Evolutionary conservation across 2,797 vertebrate species (phyloP), one percentile per base, ranked within the genome.

Genomic region (Poeciliopsis infans): DNA sequence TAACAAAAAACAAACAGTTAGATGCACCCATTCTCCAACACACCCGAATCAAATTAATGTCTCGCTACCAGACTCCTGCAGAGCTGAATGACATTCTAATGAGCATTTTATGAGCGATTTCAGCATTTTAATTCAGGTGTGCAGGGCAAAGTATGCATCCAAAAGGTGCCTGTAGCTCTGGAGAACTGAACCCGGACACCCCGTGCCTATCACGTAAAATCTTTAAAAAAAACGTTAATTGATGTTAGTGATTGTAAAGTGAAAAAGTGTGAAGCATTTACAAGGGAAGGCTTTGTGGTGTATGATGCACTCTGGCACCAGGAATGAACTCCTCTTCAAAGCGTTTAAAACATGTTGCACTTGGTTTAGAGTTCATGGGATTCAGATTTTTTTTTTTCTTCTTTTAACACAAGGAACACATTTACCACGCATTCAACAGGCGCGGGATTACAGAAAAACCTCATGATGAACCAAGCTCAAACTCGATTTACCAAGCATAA

Each of bases 321-420:
- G 55, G 55, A 31, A 23, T 61, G 16, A 61, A 43, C 25, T 69
- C 66, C 39, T 69, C 11, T 69, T n/a, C 18, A 61, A 59, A 46
- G 18, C 25, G 72, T 79, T 86, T 89, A 89, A 89, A 89, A 90
- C 86, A 91, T 87, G 83, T 92, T 93, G 85, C 85, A 88, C 84
- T 85, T 76, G 76, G 80, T 90, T 91, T 84, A 88, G 86, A 90
- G 89, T 89, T 90, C 86, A 86, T 82, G 89, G 92, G 91, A 92
- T 93, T 93, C 89, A 1, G 39, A 45, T 43, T 25, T 68, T 64
- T 84, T 79, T 90, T 3, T 88, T 84, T 79, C 83, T 80, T 59
- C 7, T 43, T 18, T 45, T 16, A 86, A 88, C 91, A 94, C 88
- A 82, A 87, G 92, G 90, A 93, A 93, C 80, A 72, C 72, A 93